Evolutionary conservation across 2,797 vertebrate species (phyloP).

Genomic region (Podarcis lilfordi): DNA sequence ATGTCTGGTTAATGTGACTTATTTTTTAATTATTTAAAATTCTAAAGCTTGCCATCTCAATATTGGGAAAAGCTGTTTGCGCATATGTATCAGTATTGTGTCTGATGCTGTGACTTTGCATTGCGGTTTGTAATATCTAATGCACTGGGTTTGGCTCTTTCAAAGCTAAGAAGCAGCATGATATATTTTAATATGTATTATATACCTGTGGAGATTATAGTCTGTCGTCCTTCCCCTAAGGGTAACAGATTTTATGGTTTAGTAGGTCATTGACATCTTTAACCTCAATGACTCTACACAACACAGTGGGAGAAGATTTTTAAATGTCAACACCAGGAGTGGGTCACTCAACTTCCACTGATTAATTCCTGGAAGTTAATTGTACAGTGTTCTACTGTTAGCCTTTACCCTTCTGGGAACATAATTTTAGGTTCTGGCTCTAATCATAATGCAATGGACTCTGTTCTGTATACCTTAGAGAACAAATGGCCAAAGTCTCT

Average conservation of each 20-base stretch:
- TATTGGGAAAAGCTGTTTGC: not conserved
- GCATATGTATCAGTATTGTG: conserved; percentile 10
- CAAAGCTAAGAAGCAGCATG: conserved; percentile 24
- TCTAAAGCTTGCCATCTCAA: conserved; percentile 14
- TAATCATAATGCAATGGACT: not conserved
- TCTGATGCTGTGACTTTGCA: not conserved
- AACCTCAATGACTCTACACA: not conserved
- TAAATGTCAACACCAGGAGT: not conserved
- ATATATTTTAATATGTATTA: conserved; percentile 30
- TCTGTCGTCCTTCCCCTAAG: not conserved
- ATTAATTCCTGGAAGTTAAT: not conserved
- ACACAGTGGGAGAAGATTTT: conserved; percentile 7
- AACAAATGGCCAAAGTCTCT: not conserved
- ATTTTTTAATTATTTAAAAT: conserved; percentile 26
- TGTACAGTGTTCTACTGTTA: not conserved
- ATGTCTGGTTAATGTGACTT: conserved; percentile 35
- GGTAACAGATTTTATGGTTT: conserved; percentile 14
- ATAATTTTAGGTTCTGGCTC: not conserved
- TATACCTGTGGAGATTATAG: conserved; percentile 18
- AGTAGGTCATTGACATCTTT: conserved; percentile 7
- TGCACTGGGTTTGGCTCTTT: conserved; percentile 4
- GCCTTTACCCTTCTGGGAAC: not conserved
- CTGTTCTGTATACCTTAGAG: not conserved
- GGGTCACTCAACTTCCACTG: not conserved
- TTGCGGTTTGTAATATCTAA: conserved; percentile 1